These are phyloP conservation scores for Agrochola macilenta DNA, from an alignment of 2,888 invertebrate species.

Conservation along the genomic window DNA sequence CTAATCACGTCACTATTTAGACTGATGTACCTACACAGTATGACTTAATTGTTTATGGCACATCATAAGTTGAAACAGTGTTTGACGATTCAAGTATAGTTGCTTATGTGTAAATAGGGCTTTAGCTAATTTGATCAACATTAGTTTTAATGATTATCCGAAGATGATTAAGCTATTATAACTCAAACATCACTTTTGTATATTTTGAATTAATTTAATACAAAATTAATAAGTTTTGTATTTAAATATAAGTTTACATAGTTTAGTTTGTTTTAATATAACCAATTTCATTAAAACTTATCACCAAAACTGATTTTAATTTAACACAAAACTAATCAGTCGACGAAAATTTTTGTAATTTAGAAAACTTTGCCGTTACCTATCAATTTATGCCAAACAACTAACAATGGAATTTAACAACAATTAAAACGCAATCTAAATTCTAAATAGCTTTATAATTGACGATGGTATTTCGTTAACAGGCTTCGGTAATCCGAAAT, in stretches of 20 bases:
- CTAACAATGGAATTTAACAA: constrained; percentile 57
- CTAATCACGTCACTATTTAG: neutral
- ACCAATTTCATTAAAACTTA: neutral
- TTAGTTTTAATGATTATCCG: neutral
- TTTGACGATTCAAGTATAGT: neutral
- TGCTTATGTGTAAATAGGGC: no score
- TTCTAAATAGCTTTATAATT: constrained; percentile 66
- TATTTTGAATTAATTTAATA: neutral
- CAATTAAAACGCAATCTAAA: constrained; percentile 68
- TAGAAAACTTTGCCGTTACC: constrained; percentile 30
- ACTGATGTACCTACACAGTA: neutral
- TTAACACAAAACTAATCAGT: constrained; percentile 26
- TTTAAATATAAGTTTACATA: neutral
- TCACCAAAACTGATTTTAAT: constrained; percentile 1
- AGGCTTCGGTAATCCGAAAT: constrained; percentile 48
- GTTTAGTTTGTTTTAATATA: neutral
- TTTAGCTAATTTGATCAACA: neutral
- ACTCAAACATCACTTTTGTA: neutral
- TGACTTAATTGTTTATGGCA: neutral
- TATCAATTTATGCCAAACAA: constrained; percentile 57
- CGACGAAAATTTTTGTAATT: constrained; percentile 23
- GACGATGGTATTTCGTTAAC: constrained; percentile 53
- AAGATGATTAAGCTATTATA: neutral
- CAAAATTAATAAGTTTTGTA: neutral
- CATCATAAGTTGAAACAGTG: no score